These are phyloP conservation scores for Sinodicranocentrus sp. DNA, from an alignment of 2,888 invertebrate genomes.

Conservation along the genomic window DNA sequence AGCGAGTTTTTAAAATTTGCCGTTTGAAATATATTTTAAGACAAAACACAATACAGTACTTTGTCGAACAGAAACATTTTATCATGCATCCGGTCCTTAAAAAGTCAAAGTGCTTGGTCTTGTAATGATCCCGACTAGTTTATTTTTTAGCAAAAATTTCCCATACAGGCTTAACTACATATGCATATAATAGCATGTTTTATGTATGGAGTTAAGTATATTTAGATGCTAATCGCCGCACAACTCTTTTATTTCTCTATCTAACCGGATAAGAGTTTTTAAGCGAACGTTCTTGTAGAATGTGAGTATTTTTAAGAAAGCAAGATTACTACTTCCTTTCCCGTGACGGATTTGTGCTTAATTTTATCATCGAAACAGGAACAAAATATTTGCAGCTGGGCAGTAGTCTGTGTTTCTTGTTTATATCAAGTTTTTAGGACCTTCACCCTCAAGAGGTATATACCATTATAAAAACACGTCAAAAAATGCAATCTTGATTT, in stretches of 20 bases:
- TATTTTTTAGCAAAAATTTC: background rate
- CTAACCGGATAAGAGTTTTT: conserved; percentile 33
- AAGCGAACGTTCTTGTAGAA: conserved; percentile 34
- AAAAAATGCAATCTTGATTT: no score
- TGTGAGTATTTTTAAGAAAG: background rate
- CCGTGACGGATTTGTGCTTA: conserved; percentile 43
- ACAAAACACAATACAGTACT: background rate
- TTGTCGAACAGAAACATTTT: background rate
- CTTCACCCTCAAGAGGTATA: conserved; percentile 23
- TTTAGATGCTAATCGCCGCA: background rate
- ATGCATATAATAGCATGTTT: background rate
- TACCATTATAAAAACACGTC: background rate
- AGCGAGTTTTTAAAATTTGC: no score
- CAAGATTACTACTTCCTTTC: conserved; percentile 49
- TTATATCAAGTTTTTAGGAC: conserved; percentile 38
- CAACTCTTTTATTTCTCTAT: conserved; percentile 26
- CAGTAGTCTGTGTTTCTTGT: conserved; percentile 5
- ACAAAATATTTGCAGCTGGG: no score
- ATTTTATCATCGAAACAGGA: background rate
- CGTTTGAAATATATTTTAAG: no score
- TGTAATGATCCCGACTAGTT: background rate
- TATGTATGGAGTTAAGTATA: no score
- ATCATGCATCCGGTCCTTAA: conserved; percentile 30
- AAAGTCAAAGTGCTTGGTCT: conserved; percentile 42
- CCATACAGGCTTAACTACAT: background rate